phyloP scores from a whole-genome alignment of 2,888 invertebrate species.

The Palloptera scutellata region DNA sequence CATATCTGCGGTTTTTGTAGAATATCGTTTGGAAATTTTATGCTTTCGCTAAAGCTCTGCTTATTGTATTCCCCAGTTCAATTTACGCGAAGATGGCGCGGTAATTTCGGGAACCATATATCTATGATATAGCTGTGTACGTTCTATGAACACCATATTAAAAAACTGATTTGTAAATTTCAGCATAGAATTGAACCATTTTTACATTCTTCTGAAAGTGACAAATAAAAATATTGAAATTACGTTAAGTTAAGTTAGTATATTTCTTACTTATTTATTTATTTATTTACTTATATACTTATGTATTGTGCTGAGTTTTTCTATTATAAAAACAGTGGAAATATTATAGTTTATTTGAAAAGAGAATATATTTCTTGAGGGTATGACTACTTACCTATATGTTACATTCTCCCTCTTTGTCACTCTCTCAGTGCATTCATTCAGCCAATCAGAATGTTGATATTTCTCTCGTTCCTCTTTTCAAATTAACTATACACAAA shows the following conservation, averaged over 20 bases:
- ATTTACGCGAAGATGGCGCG: slow-evolving; percentile 66
- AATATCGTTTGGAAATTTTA: neutral
- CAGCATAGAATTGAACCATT: neutral
- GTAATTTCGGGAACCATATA: slow-evolving; percentile 91
- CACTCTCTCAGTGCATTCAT: neutral
- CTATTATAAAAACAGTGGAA: neutral
- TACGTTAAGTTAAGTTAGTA: neutral
- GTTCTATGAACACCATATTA: slow-evolving; percentile 86
- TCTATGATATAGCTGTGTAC: slow-evolving; percentile 97
- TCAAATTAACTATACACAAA: neutral
- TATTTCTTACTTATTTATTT: slow-evolving; percentile 14
- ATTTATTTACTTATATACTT: slow-evolving; percentile 7
- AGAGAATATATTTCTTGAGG: too few relatives aligned
- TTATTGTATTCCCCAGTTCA: neutral
- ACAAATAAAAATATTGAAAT: slow-evolving; percentile 8
- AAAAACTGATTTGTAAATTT: slow-evolving; percentile 31
- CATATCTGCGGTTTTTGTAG: neutral
- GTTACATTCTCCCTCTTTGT: too few relatives aligned
- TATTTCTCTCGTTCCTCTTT: neutral
- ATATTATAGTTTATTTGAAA: too few relatives aligned
- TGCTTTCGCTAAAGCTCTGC: too few relatives aligned
- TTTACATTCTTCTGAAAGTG: neutral
- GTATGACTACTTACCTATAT: too few relatives aligned
- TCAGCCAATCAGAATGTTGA: slow-evolving; percentile 10
- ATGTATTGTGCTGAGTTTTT: neutral